Percentiles rank a stretch among this genome's conserved stretches.
Conservation (phyloP, 2,113 vertebrate species). For the Mustelus asterias region DNA sequence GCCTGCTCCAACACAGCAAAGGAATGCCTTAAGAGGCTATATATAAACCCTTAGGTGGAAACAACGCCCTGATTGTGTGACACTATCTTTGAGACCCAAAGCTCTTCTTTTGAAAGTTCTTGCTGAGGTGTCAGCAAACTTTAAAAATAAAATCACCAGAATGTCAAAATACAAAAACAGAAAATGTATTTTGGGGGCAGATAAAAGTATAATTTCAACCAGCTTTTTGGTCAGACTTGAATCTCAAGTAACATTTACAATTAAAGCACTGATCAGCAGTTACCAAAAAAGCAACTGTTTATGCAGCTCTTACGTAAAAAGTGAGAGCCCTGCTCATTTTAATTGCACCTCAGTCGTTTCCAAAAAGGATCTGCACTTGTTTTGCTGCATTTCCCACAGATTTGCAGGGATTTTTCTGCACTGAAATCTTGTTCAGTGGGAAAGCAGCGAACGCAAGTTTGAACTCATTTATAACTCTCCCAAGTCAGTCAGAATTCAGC, state of each 20-base stretch:
- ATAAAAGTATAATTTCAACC: background rate
- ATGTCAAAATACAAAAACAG: background rate
- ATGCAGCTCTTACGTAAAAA: background rate
- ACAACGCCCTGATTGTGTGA: background rate
- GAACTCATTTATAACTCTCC: background rate
- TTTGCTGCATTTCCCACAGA: background rate
- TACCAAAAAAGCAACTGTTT: background rate
- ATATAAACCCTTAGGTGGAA: background rate
- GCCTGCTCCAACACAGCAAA: conserved; percentile 16
- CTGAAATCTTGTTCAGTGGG: background rate
- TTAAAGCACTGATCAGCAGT: background rate
- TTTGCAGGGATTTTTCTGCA: background rate
- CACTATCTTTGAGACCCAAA: background rate
- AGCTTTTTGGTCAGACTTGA: background rate
- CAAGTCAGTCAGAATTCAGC: background rate
- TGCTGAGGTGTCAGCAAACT: background rate
- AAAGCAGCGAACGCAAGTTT: background rate
- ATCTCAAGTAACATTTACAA: background rate
- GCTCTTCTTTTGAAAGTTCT: background rate
- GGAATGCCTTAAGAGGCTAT: background rate
- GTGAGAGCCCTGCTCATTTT: background rate
- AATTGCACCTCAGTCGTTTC: background rate
- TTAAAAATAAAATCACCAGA: background rate
- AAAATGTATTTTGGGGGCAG: background rate
- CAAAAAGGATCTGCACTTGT: background rate